Evolutionary conservation across 2,888 invertebrate genomes (phyloP).

Genomic region (Panzeria rudis): DNA sequence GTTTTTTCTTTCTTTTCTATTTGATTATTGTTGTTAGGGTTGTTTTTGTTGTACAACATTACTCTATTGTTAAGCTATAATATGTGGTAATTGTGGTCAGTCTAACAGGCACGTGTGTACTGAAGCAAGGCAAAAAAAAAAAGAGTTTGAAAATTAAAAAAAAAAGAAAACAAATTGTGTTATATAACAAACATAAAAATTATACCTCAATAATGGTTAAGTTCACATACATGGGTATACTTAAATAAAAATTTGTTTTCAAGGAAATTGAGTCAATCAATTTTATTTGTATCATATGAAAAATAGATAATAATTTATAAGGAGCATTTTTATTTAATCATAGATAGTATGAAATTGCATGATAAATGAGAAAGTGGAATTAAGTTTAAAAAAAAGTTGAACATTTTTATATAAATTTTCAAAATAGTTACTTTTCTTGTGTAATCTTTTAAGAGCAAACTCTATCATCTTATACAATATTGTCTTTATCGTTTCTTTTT

Average conservation of each 20-base stretch:
- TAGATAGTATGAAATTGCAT: not conserved
- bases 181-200: slow-evolving; percentile 49
- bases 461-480: too few relatives aligned
- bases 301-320: not conserved
- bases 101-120: slow-evolving; percentile 57
- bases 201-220: slow-evolving; percentile 41
- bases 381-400: too few relatives aligned
- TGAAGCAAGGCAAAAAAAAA: not conserved
- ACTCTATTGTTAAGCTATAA: slow-evolving; percentile 62
- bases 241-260: not conserved
- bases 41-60: slow-evolving; percentile 42
- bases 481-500: too few relatives aligned
- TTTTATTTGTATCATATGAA: not conserved
- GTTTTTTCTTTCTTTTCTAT: not conserved
- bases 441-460: too few relatives aligned
- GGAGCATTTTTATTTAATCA: not conserved
- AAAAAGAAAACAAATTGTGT: slow-evolving; percentile 15
- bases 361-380: too few relatives aligned
- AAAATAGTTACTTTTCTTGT: too few relatives aligned
- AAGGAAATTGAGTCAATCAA: slow-evolving; percentile 55
- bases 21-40: slow-evolving; percentile 23
- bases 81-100: slow-evolving; percentile 70
- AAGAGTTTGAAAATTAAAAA: not conserved
- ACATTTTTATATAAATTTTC: too few relatives aligned
- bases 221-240: slow-evolving; percentile 23